phyloP scores from a whole-genome alignment of 1,140 invertebrate genomes.

The Dysdera silvatica region DNA sequence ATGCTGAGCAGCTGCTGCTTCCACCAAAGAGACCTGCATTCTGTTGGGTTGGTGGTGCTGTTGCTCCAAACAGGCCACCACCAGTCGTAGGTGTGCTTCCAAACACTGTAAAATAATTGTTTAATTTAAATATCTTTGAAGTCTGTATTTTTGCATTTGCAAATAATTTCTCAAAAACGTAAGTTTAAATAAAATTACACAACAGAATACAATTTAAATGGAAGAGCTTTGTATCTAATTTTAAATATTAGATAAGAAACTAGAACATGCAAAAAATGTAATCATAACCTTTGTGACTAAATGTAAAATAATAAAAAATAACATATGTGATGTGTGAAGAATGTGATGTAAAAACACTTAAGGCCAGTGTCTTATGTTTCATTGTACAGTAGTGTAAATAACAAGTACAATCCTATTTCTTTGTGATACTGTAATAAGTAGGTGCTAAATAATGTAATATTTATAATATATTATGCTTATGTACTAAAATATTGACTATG shows the following conservation, averaged over 20 bases:
- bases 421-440: too few relatives aligned
- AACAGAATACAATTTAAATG: neutral
- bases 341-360: too few relatives aligned
- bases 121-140: neutral
- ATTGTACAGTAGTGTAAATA: too few relatives aligned
- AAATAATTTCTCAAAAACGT: neutral
- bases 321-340: too few relatives aligned
- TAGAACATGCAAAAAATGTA: neutral
- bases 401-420: too few relatives aligned
- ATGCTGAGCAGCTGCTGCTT: constrained; percentile 26
- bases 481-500: too few relatives aligned
- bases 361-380: too few relatives aligned
- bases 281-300: neutral
- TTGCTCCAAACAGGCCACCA: constrained; percentile 35
- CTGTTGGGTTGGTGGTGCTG: constrained; percentile 24
- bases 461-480: too few relatives aligned
- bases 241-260: neutral
- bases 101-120: constrained; percentile 18
- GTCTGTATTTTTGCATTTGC: neutral
- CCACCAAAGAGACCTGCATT: constrained; percentile 31
- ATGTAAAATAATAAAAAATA: too few relatives aligned
- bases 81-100: constrained; percentile 26
- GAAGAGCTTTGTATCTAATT: neutral
- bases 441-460: too few relatives aligned
- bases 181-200: neutral